phyloP scores from a whole-genome alignment of 2,888 invertebrate species.

The Ectobius pallidus region DNA sequence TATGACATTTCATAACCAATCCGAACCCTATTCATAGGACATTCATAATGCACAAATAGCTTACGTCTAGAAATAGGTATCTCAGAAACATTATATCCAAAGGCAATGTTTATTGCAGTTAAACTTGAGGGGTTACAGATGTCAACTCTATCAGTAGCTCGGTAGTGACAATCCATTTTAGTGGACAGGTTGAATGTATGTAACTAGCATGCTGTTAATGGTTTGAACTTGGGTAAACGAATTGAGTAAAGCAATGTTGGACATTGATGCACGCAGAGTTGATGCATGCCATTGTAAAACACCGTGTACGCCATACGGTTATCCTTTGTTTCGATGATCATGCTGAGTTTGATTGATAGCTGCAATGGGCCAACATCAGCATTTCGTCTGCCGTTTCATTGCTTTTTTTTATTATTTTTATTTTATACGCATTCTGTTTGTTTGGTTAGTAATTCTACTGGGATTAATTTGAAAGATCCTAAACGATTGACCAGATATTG shows the following conservation, averaged over 20 bases:
- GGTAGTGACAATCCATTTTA: too few relatives aligned
- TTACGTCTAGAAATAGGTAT: too few relatives aligned
- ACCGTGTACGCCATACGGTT: conserved; percentile 3
- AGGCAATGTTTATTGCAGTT: too few relatives aligned
- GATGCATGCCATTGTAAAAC: conserved; percentile 1
- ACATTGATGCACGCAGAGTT: neutral
- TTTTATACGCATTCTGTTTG: neutral
- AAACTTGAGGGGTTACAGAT: too few relatives aligned
- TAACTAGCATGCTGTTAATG: neutral
- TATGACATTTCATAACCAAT: too few relatives aligned
- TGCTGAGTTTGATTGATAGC: conserved; percentile 25
- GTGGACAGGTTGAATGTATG: neutral
- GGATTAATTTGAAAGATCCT: too few relatives aligned
- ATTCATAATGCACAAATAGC: too few relatives aligned
- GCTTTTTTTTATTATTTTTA: neutral
- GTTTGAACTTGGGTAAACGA: neutral
- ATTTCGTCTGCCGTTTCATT: conserved; percentile 11
- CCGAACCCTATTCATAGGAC: too few relatives aligned
- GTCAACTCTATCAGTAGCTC: too few relatives aligned
- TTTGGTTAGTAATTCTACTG: neutral
- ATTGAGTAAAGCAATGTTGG: neutral
- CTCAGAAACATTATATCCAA: too few relatives aligned
- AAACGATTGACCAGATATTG: too few relatives aligned
- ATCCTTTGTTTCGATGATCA: neutral
- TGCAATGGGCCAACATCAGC: neutral